Base-by-base conservation (phyloP, 1,140 invertebrate species). In the Propsilocerus akamusi region DNA sequence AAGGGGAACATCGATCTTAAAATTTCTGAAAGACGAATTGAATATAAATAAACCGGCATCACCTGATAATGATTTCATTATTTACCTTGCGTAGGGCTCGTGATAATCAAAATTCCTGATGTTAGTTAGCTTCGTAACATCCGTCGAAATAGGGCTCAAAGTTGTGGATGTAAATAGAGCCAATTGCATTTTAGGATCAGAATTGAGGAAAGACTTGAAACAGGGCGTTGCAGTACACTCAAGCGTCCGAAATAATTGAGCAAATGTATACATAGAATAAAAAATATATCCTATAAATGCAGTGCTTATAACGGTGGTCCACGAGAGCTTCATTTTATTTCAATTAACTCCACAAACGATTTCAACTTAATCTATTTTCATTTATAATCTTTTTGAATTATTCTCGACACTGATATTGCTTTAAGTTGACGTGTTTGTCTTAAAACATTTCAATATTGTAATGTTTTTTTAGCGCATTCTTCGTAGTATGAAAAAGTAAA, bases 181-280 rank as follows among this genome's bases (percentile, higher is more conserved):
- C 49, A 80, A 56, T 53, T 77, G 68, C 52, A 77, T 60, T 34
- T 68, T 66, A n/a, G 75, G 76, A 48, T 71, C 63, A 20, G 67
- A 58, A 51, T 59, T 56, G 52, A 79, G 65, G 62, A 73, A 75
- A 0, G 72, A 77, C 37, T 65, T 72, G 58, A 75, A 73, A 66
- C 73, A 86, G 53, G 60, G 67, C 53, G 73, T 62, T 52, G 65
- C 66, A 50, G 68, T 69, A 64, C 85, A 88, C 50, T 71, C 61
- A n/a, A 80, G 77, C 17, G 77, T 73, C 48, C 76, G 72, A 60
- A 84, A 87, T 30, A 87, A 70, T 58, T 74, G 66, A 49, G 77
- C 80, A 56, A 88, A 68, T 37, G 73, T 75, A 68, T 80, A 86
- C 57, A 86, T 75, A 20, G 80, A 81, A 62, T 86, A 75, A 24